phyloP scores from a whole-genome alignment of 2,888 invertebrate genomes.

The Amphiduros pacificus region DNA sequence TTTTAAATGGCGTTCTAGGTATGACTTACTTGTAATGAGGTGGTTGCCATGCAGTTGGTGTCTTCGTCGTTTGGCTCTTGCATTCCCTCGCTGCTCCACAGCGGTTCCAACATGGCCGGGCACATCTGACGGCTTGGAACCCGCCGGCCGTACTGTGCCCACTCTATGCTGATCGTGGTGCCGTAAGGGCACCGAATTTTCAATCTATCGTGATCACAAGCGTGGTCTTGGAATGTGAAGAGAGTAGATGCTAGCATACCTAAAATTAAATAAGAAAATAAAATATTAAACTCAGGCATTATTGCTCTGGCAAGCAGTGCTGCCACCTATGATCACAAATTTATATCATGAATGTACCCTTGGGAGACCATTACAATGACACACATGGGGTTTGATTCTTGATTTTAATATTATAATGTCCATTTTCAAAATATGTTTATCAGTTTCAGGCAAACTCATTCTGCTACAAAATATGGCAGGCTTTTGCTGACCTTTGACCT shows the following conservation, averaged over 20 bases:
- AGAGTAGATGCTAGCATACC: conserved; percentile 88
- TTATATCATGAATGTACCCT: too few species aligned
- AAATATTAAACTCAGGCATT: too few species aligned
- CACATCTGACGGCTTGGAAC: conserved; percentile 59
- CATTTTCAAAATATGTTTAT: too few species aligned
- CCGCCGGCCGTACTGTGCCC: conserved; percentile 85
- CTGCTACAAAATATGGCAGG: too few species aligned
- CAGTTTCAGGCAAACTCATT: too few species aligned
- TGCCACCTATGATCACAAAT: too few species aligned
- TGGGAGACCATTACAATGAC: too few species aligned
- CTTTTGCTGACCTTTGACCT: too few species aligned
- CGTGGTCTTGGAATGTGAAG: conserved; percentile 85
- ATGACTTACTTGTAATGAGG: conserved; percentile 58
- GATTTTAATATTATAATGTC: too few species aligned
- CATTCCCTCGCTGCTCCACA: not conserved
- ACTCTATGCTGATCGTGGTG: conserved; percentile 86
- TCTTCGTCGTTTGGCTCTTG: conserved; percentile 34
- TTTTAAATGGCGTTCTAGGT: too few species aligned
- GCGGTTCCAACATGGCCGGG: conserved; percentile 28
- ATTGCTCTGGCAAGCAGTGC: too few species aligned
- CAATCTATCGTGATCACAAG: conserved; percentile 88
- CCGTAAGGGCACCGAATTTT: conserved; percentile 85
- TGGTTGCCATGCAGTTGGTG: conserved; percentile 49
- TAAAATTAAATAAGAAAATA: conserved; percentile 64
- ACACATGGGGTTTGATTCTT: too few species aligned